Evolutionary conservation across 1,140 invertebrate genomes (phyloP), one percentile per base, ranked within the genome.

Genomic region (Andricus grossulariae): DNA sequence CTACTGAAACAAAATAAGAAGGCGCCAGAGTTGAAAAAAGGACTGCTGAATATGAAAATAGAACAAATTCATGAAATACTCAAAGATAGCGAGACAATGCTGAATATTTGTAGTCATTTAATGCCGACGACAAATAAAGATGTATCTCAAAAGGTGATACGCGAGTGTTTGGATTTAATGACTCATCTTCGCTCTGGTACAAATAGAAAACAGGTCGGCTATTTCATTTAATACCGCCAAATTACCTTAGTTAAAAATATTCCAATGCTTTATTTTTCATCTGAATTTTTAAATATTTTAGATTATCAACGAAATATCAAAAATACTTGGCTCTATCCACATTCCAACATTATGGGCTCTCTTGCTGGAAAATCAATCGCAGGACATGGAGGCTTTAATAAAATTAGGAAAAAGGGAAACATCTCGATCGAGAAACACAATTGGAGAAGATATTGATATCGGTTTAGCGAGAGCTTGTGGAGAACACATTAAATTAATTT

Each of bases 271-370:
- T 51, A 19, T 77, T 72, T 50, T 0, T 51, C 10, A 11, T 57
- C 72, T 73, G 54, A 54, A 15, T 15, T 72, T 60, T 25, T 25
- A 11, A 52, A 50, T 25, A 75, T 19, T 80, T 76, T 72, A 91
- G 90, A 80, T 88, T 7, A 87, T 84, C 82, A 79, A 80, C 72
- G 80, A 79, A 75, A 73, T 91, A 73, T 80, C 79, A 39, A 81
- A 78, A 50, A 83, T 81, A 77, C 76, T 90, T 66, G 71, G 76
- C 75, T n/a, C 55, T 25, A 80, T 89, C 21, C 82, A 86, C 74
- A 78, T 88, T 54, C 66, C 85, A 54, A 82, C 82, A 39, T 72
- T 91, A 25, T 91, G 88, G 88, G 84, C 84, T 74, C 72, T 84
- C 6, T 78, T 91, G 18, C 80, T 88, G 74, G 76, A 87, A 79